Evolutionary conservation across 2,888 invertebrate genomes (phyloP), one percentile per base, ranked within the genome.

Genomic region (Zygaena filipendulae): DNA sequence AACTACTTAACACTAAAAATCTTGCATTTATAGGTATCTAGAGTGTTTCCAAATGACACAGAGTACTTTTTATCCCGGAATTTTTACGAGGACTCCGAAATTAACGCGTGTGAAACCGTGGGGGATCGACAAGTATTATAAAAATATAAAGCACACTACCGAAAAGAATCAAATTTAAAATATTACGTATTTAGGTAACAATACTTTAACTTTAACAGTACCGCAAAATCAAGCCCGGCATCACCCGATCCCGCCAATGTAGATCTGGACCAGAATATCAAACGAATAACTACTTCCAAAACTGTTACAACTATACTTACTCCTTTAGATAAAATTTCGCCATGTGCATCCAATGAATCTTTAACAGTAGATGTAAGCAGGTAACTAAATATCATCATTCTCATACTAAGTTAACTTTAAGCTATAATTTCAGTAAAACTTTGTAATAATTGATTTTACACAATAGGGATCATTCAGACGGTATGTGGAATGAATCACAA

Each of bases 401-500:
- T 13, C 11, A 19, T 23, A 30, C 6, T 8, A 12, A 8, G 24
- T 24, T 13, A 4, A 24, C 13, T 13, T 4, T 11, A 3, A 22
- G 5, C 7, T 25, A 19, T 16, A n/a, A 21, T 7, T 3, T 22
- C n/a, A 26, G 13, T 22, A 25, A 3, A 13, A 32, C 8, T 12
- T 19, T 18, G 21, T 24, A 8, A 25, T 6, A 21, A 21, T 19
- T 23, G n/a, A 8, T 24, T 8, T n/a, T n/a, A n/a, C n/a, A n/a
- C n/a, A n/a, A n/a, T 47, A 75, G 90, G 51, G 92, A 92, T 59
- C 91, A 92, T 61, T 92, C 92, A 24, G 92, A 93, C 56, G 90
- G 91, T 26, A 87, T 91, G 51, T 92, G 92, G 92, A 93, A 92
- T 67, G 92, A 92, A 71, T 92, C 92, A 7, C 92, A 93, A 71